These are phyloP conservation scores for Acanthis flammea DNA, from an alignment of 2,797 vertebrate species.

Conservation along the genomic window DNA sequence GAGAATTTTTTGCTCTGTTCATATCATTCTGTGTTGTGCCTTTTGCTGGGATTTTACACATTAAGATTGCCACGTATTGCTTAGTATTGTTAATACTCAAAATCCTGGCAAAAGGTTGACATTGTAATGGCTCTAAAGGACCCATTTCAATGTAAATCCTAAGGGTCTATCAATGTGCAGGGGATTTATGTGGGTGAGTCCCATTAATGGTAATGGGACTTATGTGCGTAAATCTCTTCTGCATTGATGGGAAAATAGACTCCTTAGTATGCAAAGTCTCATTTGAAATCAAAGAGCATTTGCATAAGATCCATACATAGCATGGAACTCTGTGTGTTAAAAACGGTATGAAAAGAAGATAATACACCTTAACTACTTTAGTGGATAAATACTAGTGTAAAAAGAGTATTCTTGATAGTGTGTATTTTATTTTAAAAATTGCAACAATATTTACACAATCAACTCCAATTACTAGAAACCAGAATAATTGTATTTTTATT, in stretches of 20 bases:
- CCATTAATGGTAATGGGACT: constrained; percentile 68
- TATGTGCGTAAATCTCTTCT: constrained; percentile 58
- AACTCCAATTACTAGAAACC: neutral
- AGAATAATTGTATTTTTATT: neutral
- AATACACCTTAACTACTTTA: constrained; percentile 26
- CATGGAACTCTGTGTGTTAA: neutral
- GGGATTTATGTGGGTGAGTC: constrained; percentile 63
- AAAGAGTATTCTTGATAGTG: neutral
- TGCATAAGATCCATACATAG: constrained; percentile 58
- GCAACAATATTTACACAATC: neutral
- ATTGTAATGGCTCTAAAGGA: constrained; percentile 67
- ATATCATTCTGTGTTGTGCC: constrained; percentile 16
- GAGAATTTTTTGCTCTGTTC: constrained; percentile 6
- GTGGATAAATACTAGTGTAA: neutral
- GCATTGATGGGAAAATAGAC: constrained; percentile 59
- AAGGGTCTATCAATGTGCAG: constrained; percentile 59
- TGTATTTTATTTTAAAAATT: neutral
- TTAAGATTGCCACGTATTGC: constrained; percentile 63
- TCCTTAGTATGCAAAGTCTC: constrained; percentile 67
- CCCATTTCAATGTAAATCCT: constrained; percentile 64
- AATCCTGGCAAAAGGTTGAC: constrained; percentile 60
- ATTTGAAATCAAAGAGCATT: constrained; percentile 68
- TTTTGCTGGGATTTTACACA: constrained; percentile 64
- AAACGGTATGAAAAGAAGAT: constrained; percentile 24
- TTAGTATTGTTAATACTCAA: constrained; percentile 64